Evolutionary conservation across 2,888 invertebrate genomes (phyloP).

Genomic region (Drosophila testacea): DNA sequence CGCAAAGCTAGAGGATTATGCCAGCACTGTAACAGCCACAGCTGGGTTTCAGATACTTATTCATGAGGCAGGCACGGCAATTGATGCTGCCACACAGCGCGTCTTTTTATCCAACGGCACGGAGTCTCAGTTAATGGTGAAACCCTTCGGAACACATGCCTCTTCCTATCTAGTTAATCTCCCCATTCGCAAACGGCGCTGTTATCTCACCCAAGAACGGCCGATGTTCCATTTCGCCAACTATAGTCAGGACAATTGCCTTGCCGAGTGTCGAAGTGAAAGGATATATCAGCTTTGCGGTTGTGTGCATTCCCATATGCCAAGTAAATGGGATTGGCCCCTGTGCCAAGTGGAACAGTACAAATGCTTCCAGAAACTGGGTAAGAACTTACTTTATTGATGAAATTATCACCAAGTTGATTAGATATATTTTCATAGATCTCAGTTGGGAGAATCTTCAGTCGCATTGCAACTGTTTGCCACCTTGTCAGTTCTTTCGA

Average conservation of each 20-base stretch:
- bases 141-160: constrained; percentile 87
- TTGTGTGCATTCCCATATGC: constrained; percentile 87
- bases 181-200: constrained; percentile 86
- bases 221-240: constrained; percentile 77
- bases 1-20: constrained; percentile 87
- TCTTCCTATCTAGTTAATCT: constrained; percentile 86
- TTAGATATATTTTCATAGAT: constrained; percentile 42
- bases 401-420: neutral
- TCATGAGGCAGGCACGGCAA: constrained; percentile 87
- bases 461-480: constrained; percentile 80
- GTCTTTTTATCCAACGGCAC: constrained; percentile 86
- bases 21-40: constrained; percentile 86
- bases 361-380: constrained; percentile 64
- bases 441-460: constrained; percentile 33
- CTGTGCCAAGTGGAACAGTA: constrained; percentile 67
- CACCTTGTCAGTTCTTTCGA: constrained; percentile 87
- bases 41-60: constrained; percentile 88
- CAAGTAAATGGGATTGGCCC: constrained; percentile 74
- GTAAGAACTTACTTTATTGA: constrained; percentile 31
- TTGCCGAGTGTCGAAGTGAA: constrained; percentile 87
- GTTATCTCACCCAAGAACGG: constrained; percentile 87
- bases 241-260: constrained; percentile 89
- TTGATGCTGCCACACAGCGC: constrained; percentile 87
- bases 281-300: constrained; percentile 86
- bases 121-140: constrained; percentile 87